Base-by-base conservation (phyloP, 2,797 vertebrate species). In the Morus bassanus region DNA sequence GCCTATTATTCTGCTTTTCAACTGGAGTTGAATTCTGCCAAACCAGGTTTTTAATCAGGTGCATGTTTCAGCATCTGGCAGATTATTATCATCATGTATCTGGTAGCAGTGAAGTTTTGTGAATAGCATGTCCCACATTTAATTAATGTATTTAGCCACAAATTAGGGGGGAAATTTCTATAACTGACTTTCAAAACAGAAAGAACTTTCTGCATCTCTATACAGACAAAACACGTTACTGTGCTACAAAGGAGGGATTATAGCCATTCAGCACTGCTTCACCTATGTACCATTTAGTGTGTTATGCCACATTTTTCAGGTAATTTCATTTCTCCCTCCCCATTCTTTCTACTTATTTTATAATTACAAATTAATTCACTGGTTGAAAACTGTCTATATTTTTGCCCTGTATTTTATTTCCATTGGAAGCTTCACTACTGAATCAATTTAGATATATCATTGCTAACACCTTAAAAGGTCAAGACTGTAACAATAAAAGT, bases 1-100 rank as follows among this genome's bases (percentile, higher is more conserved):
- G 60, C 79, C 73, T 64, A 39, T 94, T 91, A 86, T 93, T 45
- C 72, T 68, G 18, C 61, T 46, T 91, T 88, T 92, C 61, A 89
- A 39, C 30, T 7, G 5, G 37, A 21, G 4, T 4, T 60, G 11
- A 54, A 54, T 88, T 95, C 57, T 78, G 41, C 65, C 79, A 93
- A 88, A 84, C 45, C 4, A 15, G 25, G 19, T 82, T 89, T 95
- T 91, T 63, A 81, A 84, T 89, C 82, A 92, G 45, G 35, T 75
- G 33, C 8, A 11, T 2, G 1, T 90, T 95, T 90, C 79, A 90
- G 53, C 69, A 73, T 89, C 73, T 86, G 70, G 67, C 22, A 86
- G 24, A 75, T 91, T 74, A 72, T 89, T 77, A 84, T 48, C 64
- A 45, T 59, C 21, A 16, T 46, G 11, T 75, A 56, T 67, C 63